phyloP scores from a whole-genome alignment of 2,797 vertebrate species.

The Tachyglossus aculeatus region DNA sequence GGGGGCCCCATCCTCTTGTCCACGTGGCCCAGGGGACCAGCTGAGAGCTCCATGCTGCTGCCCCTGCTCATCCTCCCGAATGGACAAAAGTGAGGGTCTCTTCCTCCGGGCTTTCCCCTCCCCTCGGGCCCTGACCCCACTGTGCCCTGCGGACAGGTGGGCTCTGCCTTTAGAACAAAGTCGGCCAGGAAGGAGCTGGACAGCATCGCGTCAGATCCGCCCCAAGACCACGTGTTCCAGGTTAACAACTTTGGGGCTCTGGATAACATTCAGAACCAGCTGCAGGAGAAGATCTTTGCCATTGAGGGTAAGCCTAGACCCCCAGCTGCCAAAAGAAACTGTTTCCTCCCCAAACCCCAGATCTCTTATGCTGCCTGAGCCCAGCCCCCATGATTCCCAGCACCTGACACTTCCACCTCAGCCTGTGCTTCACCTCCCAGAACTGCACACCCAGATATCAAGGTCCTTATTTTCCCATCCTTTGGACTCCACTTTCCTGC shows the following conservation, averaged over 20 bases:
- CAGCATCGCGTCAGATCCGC: slow-evolving; percentile 35
- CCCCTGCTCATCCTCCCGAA: neutral
- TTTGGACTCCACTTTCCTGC: neutral
- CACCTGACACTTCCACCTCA: too few relatives aligned
- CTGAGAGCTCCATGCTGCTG: neutral
- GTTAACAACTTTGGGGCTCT: slow-evolving; percentile 63
- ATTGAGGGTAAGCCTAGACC: slow-evolving; percentile 55
- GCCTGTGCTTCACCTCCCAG: too few relatives aligned
- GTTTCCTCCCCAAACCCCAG: too few relatives aligned
- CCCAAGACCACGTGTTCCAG: slow-evolving; percentile 42
- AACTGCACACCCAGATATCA: neutral
- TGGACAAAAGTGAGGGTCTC: neutral
- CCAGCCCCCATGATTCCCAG: too few relatives aligned
- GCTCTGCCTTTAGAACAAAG: neutral
- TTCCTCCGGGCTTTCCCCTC: neutral
- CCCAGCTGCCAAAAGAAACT: neutral
- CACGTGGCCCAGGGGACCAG: too few relatives aligned
- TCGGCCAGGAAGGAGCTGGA: slow-evolving; percentile 16
- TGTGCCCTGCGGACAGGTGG: slow-evolving; percentile 48
- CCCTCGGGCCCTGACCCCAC: neutral
- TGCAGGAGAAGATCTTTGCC: slow-evolving; percentile 70
- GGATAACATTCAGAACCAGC: slow-evolving; percentile 46
- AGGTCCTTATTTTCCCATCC: neutral
- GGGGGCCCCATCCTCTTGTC: too few relatives aligned
- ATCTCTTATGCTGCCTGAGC: too few relatives aligned